Evolutionary conservation across 2,797 vertebrate genomes (phyloP).

Genomic region (Acrocephalus scirpaceus): DNA sequence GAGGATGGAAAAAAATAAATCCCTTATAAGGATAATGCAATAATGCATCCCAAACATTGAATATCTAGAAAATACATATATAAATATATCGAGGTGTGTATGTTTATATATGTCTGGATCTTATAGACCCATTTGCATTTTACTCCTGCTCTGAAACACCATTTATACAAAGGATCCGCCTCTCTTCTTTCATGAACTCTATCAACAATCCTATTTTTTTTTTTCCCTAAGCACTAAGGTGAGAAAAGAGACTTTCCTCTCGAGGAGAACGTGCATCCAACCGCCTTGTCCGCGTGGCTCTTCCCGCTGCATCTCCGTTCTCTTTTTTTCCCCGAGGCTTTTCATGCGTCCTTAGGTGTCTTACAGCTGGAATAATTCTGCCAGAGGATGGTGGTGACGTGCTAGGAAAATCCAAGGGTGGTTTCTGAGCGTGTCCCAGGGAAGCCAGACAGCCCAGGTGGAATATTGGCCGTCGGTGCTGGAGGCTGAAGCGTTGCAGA

Average conservation of each 20-base stretch:
- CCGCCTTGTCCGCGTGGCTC: background rate
- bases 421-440: background rate
- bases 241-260: background rate
- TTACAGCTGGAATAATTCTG: background rate
- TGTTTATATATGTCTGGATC: conserved; percentile 68
- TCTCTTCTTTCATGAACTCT: background rate
- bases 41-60: conserved; percentile 42
- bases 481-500: background rate
- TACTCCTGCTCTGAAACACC: background rate
- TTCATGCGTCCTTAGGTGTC: background rate
- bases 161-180: background rate
- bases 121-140: conserved; percentile 14
- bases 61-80: conserved; percentile 31
- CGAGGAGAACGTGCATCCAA: background rate
- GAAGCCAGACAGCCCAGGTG: background rate
- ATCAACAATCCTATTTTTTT: background rate
- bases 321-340: background rate
- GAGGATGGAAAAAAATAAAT: background rate
- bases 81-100: conserved; percentile 29
- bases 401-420: background rate
- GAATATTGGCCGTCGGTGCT: background rate
- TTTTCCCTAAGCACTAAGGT: background rate
- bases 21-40: conserved; percentile 13
- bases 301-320: background rate
- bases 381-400: background rate